phyloP scores from a whole-genome alignment of 2,797 vertebrate genomes.

The Crocidura indochinensis region DNA sequence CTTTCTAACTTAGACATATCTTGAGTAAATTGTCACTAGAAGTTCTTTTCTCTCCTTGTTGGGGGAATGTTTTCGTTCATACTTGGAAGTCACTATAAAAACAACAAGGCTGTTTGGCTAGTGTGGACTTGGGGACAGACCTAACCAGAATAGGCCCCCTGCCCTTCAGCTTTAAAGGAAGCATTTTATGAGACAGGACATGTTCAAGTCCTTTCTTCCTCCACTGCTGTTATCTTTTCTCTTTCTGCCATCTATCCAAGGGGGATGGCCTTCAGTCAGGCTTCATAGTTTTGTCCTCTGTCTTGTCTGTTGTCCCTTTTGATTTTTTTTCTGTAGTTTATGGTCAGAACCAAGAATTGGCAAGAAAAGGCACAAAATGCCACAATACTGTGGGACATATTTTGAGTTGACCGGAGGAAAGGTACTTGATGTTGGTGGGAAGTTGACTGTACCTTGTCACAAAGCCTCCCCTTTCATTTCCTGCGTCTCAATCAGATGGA shows the following conservation, averaged over 20 bases:
- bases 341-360: constrained; percentile 86
- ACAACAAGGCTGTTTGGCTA: not conserved
- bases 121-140: constrained; percentile 14
- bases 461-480: constrained; percentile 84
- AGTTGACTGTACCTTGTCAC: constrained; percentile 79
- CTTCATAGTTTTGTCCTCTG: constrained; percentile 83
- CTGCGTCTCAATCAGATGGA: constrained; percentile 81
- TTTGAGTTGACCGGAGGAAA: constrained; percentile 84
- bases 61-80: not conserved
- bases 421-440: constrained; percentile 83
- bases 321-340: constrained; percentile 64
- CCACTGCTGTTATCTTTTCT: constrained; percentile 58
- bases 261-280: constrained; percentile 54
- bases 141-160: constrained; percentile 56
- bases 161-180: constrained; percentile 52
- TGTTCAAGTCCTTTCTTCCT: constrained; percentile 65
- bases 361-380: constrained; percentile 87
- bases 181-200: not conserved
- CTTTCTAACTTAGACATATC: constrained; percentile 37
- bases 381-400: constrained; percentile 79
- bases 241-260: not conserved
- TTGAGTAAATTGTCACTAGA: constrained; percentile 50
- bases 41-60: constrained; percentile 30
- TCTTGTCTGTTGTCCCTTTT: constrained; percentile 78
- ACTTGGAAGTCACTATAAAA: constrained; percentile 58